Evolutionary conservation across 2,888 invertebrate species (phyloP).

Genomic region (Idaea dimidiata): DNA sequence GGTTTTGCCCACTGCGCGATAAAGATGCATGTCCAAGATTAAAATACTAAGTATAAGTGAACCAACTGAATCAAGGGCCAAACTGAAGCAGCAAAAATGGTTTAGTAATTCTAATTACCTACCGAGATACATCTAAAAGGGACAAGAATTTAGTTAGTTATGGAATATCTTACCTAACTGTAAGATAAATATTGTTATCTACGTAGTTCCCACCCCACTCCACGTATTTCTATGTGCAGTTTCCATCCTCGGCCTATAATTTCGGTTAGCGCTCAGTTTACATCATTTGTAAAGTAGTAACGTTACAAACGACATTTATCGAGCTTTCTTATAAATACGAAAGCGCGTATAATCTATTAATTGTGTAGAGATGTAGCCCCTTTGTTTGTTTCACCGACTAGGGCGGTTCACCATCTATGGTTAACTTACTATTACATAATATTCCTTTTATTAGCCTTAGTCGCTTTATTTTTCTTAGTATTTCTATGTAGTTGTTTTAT

Average conservation of each 20-base stretch:
- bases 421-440: constrained; percentile 28
- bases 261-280: constrained; percentile 66
- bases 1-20: too few relatives aligned
- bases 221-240: constrained; percentile 44
- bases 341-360: constrained; percentile 43
- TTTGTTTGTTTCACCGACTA: constrained; percentile 62
- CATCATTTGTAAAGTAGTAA: constrained; percentile 63
- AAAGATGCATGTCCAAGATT: too few relatives aligned
- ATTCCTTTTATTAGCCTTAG: constrained; percentile 32
- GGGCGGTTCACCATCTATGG: constrained; percentile 50
- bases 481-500: constrained; percentile 12
- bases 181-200: neutral
- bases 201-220: constrained; percentile 35
- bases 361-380: constrained; percentile 72
- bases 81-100: too few relatives aligned
- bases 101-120: too few relatives aligned
- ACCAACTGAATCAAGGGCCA: too few relatives aligned
- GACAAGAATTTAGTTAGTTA: too few relatives aligned
- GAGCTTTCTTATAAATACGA: constrained; percentile 49
- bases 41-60: too few relatives aligned
- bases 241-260: constrained; percentile 63
- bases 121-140: too few relatives aligned
- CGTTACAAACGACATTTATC: constrained; percentile 61
- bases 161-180: too few relatives aligned
- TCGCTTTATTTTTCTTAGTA: constrained; percentile 27